Evolutionary conservation across 1,140 invertebrate species (phyloP).

Genomic region (Drosophila leontia): DNA sequence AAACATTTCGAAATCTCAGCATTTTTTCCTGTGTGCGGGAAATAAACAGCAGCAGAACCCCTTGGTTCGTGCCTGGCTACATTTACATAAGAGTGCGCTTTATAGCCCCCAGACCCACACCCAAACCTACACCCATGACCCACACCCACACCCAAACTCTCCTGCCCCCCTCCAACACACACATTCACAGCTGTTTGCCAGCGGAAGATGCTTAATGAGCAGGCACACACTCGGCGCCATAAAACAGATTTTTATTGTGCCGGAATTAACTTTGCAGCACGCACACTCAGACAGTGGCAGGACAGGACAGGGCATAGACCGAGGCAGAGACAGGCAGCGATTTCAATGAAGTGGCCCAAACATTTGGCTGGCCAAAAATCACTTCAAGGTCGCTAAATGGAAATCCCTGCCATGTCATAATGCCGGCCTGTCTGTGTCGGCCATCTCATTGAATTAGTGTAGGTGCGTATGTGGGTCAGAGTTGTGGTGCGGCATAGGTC

Average conservation of each 20-base stretch:
- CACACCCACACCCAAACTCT: constrained; percentile 14
- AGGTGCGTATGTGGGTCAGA: constrained; percentile 15
- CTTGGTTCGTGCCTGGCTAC: constrained; percentile 54
- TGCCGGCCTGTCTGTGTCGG: constrained; percentile 27
- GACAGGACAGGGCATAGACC: constrained; percentile 1
- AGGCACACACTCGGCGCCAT: constrained; percentile 57
- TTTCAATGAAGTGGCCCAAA: constrained; percentile 56
- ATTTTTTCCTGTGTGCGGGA: constrained; percentile 16
- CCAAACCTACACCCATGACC: not conserved
- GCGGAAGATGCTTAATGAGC: constrained; percentile 76
- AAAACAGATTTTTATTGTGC: constrained; percentile 77
- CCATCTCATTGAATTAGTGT: constrained; percentile 50
- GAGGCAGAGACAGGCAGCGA: constrained; percentile 18
- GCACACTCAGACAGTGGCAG: constrained; percentile 17
- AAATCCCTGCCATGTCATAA: constrained; percentile 51
- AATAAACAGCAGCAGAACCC: constrained; percentile 38
- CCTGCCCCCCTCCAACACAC: constrained; percentile 22
- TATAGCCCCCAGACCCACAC: constrained; percentile 32
- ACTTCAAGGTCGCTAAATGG: constrained; percentile 52
- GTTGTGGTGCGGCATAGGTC: constrained; percentile 21
- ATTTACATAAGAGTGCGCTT: constrained; percentile 78
- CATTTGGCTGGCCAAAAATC: constrained; percentile 47
- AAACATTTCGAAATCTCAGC: not conserved
- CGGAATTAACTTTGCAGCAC: constrained; percentile 65
- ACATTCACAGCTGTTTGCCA: constrained; percentile 49